Evolutionary conservation across 2,797 vertebrate genomes (phyloP).

Genomic region (Lagorchestes hirsutus): DNA sequence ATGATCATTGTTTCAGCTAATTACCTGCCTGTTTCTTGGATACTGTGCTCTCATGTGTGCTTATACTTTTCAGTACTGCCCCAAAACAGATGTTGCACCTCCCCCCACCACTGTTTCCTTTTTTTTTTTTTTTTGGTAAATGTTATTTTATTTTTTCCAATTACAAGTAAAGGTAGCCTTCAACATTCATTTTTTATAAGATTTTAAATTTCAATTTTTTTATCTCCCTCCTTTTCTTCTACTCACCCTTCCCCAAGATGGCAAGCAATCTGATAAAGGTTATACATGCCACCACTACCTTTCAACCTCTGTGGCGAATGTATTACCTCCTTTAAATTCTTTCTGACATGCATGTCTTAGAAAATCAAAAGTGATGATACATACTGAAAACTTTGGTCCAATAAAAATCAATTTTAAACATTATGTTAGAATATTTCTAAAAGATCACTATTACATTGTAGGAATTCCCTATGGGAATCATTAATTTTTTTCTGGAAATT

Average conservation of each 20-base stretch:
- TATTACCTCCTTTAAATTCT: conserved; percentile 47
- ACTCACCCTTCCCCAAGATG: too few species aligned
- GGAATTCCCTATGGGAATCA: conserved; percentile 67
- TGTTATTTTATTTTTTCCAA: too few species aligned
- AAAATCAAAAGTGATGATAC: conserved; percentile 15
- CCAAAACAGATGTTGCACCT: conserved; percentile 42
- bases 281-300: not conserved
- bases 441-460: conserved; percentile 65
- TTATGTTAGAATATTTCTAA: conserved; percentile 54
- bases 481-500: conserved; percentile 63
- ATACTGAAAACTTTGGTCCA: conserved; percentile 24
- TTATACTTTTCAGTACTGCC: conserved; percentile 55
- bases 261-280: too few species aligned
- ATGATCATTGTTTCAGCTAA: not conserved
- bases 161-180: too few species aligned
- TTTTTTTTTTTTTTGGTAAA: not conserved
- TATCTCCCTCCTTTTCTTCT: too few species aligned
- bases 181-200: too few species aligned
- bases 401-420: conserved; percentile 58
- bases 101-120: not conserved
- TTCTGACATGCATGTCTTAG: conserved; percentile 46
- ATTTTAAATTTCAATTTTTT: too few species aligned
- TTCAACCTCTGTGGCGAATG: not conserved
- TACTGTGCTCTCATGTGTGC: conserved; percentile 29
- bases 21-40: conserved; percentile 10